These are phyloP conservation scores for Odocoileus virginianus DNA, from an alignment of 2,113 vertebrate genomes.

Conservation along the genomic window DNA sequence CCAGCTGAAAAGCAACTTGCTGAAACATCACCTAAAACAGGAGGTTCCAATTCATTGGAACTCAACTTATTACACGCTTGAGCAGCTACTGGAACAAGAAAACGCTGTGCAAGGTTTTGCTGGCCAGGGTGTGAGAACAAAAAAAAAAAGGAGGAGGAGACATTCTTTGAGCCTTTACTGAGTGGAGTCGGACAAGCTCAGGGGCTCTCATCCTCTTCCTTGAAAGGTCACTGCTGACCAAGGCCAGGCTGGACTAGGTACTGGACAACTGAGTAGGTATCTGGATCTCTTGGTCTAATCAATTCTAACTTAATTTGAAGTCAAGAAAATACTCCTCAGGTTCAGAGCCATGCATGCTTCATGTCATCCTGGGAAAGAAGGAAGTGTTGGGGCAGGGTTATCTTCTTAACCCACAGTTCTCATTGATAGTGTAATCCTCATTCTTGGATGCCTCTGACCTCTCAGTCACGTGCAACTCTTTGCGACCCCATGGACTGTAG, in stretches of 20 bases:
- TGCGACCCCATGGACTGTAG: not conserved
- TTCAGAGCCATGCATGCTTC: not conserved
- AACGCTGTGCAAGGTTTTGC: slow-evolving; percentile 55
- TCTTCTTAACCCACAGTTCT: not conserved
- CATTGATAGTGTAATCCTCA: not conserved
- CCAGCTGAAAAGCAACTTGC: slow-evolving; percentile 46
- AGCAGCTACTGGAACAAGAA: slow-evolving; percentile 62
- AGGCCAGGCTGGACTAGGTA: not conserved
- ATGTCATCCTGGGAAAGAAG: not conserved
- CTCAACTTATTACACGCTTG: slow-evolving; percentile 58
- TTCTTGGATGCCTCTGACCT: not conserved
- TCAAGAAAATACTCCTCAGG: not conserved
- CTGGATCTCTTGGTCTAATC: not conserved
- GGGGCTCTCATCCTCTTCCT: slow-evolving; percentile 1
- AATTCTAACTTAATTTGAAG: slow-evolving; percentile 42
- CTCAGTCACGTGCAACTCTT: not conserved
- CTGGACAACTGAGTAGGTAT: not conserved
- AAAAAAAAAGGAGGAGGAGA: not conserved
- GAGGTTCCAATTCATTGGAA: slow-evolving; percentile 50
- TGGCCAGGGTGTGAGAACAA: slow-evolving; percentile 13
- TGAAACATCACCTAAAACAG: slow-evolving; percentile 67
- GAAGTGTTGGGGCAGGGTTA: not conserved
- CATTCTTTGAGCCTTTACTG: slow-evolving; percentile 27
- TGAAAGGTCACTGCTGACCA: slow-evolving; percentile 29
- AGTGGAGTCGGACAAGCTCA: not conserved